A percentile compares a stretch with the other conserved stretches of the same genome.
Conservation (phyloP, 2,888 invertebrate genomes). For the Eupithecia exiguata region DNA sequence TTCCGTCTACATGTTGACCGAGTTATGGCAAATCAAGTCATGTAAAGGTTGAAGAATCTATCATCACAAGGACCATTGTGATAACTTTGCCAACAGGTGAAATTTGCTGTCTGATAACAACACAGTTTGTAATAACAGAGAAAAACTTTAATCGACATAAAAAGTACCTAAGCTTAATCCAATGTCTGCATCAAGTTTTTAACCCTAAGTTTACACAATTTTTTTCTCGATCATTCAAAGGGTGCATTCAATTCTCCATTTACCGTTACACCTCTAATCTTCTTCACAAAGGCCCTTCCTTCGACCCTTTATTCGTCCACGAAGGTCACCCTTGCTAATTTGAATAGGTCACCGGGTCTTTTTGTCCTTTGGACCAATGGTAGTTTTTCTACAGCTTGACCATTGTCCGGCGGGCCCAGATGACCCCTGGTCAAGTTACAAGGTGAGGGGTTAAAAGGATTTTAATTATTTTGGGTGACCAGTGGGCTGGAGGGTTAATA, state of each 20-base stretch:
- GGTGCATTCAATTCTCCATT: constrained; percentile 45
- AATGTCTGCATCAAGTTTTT: not conserved
- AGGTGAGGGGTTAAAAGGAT: constrained; percentile 66
- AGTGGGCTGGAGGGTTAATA: constrained; percentile 25
- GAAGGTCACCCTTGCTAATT: constrained; percentile 68
- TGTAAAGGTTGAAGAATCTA: no score
- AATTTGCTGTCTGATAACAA: no score
- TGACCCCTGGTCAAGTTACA: constrained; percentile 75
- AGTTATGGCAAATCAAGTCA: no score
- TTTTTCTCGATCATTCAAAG: constrained; percentile 44
- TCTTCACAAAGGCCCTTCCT: constrained; percentile 52
- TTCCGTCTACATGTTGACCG: no score
- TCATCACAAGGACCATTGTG: no score
- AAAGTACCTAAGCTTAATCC: not conserved
- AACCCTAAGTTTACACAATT: constrained; percentile 6
- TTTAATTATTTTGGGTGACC: constrained; percentile 50
- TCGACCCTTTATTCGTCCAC: constrained; percentile 36
- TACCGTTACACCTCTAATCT: constrained; percentile 67
- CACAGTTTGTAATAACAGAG: no score
- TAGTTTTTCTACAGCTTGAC: constrained; percentile 64
- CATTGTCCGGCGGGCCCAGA: constrained; percentile 75
- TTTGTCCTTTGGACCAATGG: constrained; percentile 71
- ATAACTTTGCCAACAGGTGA: no score
- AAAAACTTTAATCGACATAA: not conserved
- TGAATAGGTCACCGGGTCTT: constrained; percentile 61